Evolutionary conservation across 2,797 vertebrate species (phyloP).

Genomic region (Hydrophis major): DNA sequence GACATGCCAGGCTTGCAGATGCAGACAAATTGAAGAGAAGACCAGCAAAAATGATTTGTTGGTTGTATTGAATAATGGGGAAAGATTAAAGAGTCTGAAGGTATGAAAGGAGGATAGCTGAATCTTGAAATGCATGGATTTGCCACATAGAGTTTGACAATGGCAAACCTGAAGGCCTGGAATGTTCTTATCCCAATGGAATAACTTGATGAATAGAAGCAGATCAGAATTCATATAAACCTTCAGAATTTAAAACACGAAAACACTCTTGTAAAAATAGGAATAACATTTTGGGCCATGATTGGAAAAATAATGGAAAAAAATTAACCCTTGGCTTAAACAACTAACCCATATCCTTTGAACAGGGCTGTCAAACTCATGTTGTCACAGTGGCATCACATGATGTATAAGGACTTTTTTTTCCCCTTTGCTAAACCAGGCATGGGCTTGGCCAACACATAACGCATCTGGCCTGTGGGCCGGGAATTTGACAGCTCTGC

Average conservation of each 20-base stretch:
- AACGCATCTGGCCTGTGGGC: too few relatives aligned
- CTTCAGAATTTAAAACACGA: neutral
- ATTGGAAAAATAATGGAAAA: neutral
- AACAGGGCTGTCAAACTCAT: too few relatives aligned
- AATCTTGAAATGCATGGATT: neutral
- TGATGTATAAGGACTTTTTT: too few relatives aligned
- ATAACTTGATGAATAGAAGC: neutral
- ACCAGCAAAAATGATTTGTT: slow-evolving; percentile 14
- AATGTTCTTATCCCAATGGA: neutral
- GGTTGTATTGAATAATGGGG: slow-evolving; percentile 6
- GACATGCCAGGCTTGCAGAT: slow-evolving; percentile 9
- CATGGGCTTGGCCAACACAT: too few relatives aligned
- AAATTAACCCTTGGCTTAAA: neutral
- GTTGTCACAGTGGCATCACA: too few relatives aligned
- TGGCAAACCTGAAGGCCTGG: neutral
- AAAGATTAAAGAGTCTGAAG: slow-evolving; percentile 24
- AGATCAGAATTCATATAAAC: neutral
- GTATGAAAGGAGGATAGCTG: neutral
- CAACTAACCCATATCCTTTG: neutral
- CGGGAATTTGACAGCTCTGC: too few relatives aligned
- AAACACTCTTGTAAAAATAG: neutral
- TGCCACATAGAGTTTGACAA: neutral
- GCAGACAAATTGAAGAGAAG: slow-evolving; percentile 10
- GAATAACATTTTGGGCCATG: neutral
- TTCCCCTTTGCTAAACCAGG: too few relatives aligned